phyloP scores from a whole-genome alignment of 2,113 vertebrate species.

The Hydrochoerus hydrochaeris region DNA sequence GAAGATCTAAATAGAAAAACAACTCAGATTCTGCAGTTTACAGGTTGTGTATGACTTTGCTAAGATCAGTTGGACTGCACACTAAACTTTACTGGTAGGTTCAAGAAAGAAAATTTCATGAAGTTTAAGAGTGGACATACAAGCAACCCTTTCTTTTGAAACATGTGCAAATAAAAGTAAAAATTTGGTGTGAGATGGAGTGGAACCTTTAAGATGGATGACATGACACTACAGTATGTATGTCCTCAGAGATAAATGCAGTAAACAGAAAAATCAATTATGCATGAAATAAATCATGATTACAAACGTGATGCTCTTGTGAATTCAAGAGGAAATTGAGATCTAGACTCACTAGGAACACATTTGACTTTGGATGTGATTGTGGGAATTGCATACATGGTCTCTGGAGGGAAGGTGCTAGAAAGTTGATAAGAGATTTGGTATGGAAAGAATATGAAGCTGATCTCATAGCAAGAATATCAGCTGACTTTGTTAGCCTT shows the following conservation, averaged over 20 bases:
- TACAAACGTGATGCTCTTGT: not conserved
- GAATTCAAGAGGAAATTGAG: not conserved
- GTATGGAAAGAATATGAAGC: not conserved
- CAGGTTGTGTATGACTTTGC: not conserved
- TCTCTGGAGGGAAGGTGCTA: not conserved
- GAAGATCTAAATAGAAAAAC: not conserved
- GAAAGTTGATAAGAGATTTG: not conserved
- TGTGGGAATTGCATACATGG: not conserved
- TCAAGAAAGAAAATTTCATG: not conserved
- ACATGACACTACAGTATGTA: not conserved
- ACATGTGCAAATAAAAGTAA: not conserved
- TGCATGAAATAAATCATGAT: not conserved
- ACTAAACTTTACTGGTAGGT: not conserved
- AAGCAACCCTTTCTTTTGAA: not conserved
- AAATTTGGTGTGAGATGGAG: not conserved
- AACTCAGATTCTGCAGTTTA: not conserved
- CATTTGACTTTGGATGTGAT: not conserved
- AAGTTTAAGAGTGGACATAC: not conserved
- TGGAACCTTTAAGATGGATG: not conserved
- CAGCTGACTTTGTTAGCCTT: not conserved
- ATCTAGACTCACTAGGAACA: not conserved
- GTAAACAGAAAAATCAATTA: not conserved
- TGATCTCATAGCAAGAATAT: not conserved
- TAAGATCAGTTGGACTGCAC: not conserved
- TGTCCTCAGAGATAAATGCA: not conserved